Evolutionary conservation across 2,888 invertebrate species (phyloP), one percentile per base, ranked within the genome.

Genomic region (Megastigmus dorsalis): DNA sequence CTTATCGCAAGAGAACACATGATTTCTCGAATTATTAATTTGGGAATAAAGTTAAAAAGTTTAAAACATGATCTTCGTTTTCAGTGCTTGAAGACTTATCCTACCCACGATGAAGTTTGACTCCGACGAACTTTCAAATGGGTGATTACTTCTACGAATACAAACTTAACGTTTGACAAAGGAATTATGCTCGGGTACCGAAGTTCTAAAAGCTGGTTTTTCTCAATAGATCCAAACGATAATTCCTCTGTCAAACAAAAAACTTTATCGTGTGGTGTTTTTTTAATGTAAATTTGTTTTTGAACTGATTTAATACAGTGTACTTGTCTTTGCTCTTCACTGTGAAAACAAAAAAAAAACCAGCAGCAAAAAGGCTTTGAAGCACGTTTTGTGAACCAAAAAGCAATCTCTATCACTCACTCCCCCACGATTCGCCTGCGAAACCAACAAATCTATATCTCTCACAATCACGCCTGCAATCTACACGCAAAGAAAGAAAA

Each of bases 11-110:
- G n/a, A n/a, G n/a, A n/a, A n/a, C n/a, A n/a, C n/a, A n/a, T n/a
- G n/a, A n/a, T n/a, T n/a, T n/a, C n/a, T n/a, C n/a, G n/a, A n/a
- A n/a, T n/a, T n/a, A n/a, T n/a, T n/a, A n/a, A n/a, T n/a, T n/a
- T n/a, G n/a, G n/a, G n/a, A n/a, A n/a, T n/a, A n/a, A n/a, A n/a
- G n/a, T n/a, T n/a, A n/a, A n/a, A n/a, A n/a, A n/a, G n/a, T n/a
- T n/a, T n/a, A n/a, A n/a, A n/a, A n/a, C n/a, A n/a, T n/a, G n/a
- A 67, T 72, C 54, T 76, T 76, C 43, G 55, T 73, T 76, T 76
- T 73, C 73, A 76, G 73, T 57, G 72, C 65, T 33, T 76, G 76
- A 76, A 55, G 76, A 28, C 65, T 48, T 54, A 62, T 28, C 43
- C 68, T 72, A 59, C 65, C 69, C 69, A 65, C 55, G 69, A 76